Evolutionary conservation across 2,888 invertebrate genomes (phyloP).

Genomic region (Carterocephalus palaemon): DNA sequence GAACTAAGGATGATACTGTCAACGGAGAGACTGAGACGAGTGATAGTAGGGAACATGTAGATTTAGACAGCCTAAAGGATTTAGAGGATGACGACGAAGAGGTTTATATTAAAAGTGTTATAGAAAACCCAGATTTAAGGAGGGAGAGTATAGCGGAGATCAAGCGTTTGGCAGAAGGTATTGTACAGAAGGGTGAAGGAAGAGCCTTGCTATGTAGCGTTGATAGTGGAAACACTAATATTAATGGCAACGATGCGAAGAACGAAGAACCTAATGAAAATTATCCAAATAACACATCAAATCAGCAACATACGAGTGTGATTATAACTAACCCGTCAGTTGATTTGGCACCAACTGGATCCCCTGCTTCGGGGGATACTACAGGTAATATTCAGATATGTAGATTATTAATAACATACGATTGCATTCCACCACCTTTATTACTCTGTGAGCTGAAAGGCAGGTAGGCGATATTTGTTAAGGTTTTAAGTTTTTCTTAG

Average conservation of each 20-base stretch:
- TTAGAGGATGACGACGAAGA: conserved; percentile 64
- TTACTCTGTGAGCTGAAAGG: no score
- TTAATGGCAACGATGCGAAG: conserved; percentile 59
- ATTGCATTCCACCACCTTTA: no score
- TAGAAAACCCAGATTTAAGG: conserved; percentile 70
- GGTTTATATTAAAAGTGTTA: conserved; percentile 62
- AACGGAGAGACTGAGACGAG: conserved; percentile 78
- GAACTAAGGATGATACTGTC: conserved; percentile 50
- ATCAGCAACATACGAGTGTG: conserved; percentile 79
- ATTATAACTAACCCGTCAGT: conserved; percentile 86
- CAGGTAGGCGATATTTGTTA: no score
- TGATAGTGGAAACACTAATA: conserved; percentile 62
- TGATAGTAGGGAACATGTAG: conserved; percentile 63
- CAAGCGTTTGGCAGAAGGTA: conserved; percentile 68
- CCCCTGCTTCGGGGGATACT: conserved; percentile 66
- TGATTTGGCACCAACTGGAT: conserved; percentile 76
- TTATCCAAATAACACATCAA: conserved; percentile 54
- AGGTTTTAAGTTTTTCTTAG: no score
- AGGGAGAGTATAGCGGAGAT: conserved; percentile 73
- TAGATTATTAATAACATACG: no score
- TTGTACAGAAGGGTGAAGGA: conserved; percentile 73
- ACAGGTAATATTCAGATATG: conserved; percentile 66
- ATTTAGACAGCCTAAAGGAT: conserved; percentile 75
- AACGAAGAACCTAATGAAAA: conserved; percentile 58
- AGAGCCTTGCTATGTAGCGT: conserved; percentile 66